Conservation (phyloP, 2,797 vertebrate genomes). For the Furcifer pardalis region DNA sequence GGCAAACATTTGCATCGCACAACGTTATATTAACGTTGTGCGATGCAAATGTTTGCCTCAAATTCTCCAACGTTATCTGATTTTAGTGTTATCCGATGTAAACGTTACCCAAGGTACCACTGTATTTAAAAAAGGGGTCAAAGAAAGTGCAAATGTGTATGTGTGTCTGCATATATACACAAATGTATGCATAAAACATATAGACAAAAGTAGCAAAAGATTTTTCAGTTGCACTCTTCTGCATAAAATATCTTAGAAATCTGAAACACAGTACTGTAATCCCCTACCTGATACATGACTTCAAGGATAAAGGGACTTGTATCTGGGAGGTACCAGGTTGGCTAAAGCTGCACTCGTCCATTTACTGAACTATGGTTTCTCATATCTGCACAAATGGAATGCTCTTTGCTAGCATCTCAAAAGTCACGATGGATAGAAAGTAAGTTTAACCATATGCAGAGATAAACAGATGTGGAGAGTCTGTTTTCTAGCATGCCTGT, state of each 20-base stretch:
- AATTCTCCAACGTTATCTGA: too few relatives aligned
- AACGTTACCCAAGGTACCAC: too few relatives aligned
- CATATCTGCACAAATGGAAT: background rate
- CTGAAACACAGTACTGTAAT: too few relatives aligned
- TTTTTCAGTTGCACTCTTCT: background rate
- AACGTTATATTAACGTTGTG: too few relatives aligned
- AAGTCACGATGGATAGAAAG: background rate
- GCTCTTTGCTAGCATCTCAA: background rate
- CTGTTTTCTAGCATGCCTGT: constrained; percentile 54
- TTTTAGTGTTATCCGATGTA: too few relatives aligned
- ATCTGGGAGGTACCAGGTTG: background rate
- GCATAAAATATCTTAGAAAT: background rate
- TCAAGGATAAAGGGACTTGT: too few relatives aligned
- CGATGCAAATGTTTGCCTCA: too few relatives aligned
- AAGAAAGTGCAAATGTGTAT: background rate
- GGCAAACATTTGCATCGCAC: too few relatives aligned
- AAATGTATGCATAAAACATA: background rate
- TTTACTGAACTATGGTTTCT: background rate
- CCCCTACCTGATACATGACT: background rate
- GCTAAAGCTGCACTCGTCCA: background rate
- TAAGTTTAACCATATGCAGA: background rate
- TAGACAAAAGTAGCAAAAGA: background rate
- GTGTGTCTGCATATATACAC: background rate
- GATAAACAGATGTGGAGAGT: constrained; percentile 19
- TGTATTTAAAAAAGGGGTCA: background rate